phyloP scores from a whole-genome alignment of 2,113 vertebrate species.

The Oceanites oceanicus region DNA sequence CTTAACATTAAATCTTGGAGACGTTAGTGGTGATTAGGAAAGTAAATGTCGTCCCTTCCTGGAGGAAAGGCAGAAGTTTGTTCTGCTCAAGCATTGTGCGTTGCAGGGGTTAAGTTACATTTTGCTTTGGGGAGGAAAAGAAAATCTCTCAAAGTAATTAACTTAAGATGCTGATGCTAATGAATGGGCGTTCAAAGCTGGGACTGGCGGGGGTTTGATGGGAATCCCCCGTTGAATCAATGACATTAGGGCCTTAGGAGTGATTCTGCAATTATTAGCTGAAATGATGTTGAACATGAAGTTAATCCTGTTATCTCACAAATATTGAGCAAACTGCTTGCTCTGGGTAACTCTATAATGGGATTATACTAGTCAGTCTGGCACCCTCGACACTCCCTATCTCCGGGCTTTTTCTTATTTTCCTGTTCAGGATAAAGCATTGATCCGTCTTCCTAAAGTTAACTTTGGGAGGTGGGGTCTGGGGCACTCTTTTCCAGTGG shows the following conservation, averaged over 20 bases:
- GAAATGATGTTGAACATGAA: constrained; percentile 29
- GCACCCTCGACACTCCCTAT: not conserved
- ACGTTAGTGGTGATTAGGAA: not conserved
- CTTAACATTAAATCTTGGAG: not conserved
- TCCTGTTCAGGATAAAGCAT: not conserved
- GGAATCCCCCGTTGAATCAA: not conserved
- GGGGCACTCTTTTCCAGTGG: not conserved
- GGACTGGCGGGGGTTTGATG: not conserved
- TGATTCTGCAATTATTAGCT: constrained; percentile 16
- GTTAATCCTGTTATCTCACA: constrained; percentile 56
- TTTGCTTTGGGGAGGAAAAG: constrained; percentile 28
- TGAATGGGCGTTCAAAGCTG: not conserved
- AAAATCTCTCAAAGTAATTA: constrained; percentile 39
- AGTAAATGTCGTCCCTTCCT: not conserved
- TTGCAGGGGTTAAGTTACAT: not conserved
- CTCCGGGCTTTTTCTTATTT: not conserved
- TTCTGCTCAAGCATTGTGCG: accelerated
- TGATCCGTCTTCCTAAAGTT: not conserved
- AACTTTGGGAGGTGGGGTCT: not conserved
- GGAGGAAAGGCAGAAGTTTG: not conserved
- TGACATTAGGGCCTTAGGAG: not conserved
- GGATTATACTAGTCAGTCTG: constrained; percentile 10
- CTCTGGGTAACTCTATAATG: not conserved
- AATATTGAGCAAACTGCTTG: constrained; percentile 23
- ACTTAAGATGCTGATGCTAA: constrained; percentile 17